phyloP scores from a whole-genome alignment of 1,140 invertebrate species.

The Alviniconcha marisindica region DNA sequence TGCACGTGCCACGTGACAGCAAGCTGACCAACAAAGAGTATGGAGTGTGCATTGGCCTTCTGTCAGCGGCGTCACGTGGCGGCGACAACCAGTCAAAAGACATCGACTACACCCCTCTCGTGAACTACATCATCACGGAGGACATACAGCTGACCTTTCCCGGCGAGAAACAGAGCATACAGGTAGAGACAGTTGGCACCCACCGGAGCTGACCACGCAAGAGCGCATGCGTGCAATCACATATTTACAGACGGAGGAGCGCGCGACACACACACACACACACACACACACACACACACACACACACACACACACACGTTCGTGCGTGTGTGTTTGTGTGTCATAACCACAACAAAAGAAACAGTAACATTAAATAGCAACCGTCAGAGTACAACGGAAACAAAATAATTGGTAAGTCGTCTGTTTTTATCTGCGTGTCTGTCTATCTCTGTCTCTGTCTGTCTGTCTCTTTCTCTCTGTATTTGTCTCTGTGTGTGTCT shows the following conservation, averaged over 20 bases:
- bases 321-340: no score
- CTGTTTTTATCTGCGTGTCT: no score
- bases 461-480: no score
- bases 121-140: conserved; percentile 16
- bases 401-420: no score
- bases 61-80: not conserved
- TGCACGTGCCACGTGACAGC: not conserved
- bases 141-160: not conserved
- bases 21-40: not conserved
- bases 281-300: not conserved
- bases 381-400: not conserved
- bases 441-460: no score
- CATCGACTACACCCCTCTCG: not conserved
- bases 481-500: no score
- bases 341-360: not conserved
- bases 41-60: conserved; percentile 1
- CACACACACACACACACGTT: no score
- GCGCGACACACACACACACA: not conserved
- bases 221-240: no score
- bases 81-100: not conserved
- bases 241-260: no score
- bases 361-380: not conserved
- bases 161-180: not conserved
- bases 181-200: no score
- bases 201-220: no score